These are phyloP conservation scores for Drosophila bocqueti DNA, from an alignment of 1,140 invertebrate species.

Conservation along the genomic window DNA sequence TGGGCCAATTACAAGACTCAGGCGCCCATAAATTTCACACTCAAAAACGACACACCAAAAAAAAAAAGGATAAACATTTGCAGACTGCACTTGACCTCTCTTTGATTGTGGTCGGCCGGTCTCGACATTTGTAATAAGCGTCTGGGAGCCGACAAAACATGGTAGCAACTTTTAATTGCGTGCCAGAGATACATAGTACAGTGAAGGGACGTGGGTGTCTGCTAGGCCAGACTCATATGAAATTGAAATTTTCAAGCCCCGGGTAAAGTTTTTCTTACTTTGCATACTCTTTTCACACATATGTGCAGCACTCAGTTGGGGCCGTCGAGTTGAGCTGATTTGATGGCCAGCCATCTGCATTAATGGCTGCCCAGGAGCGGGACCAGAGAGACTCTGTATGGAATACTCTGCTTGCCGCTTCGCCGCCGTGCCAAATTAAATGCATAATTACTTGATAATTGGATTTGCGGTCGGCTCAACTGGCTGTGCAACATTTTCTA, in stretches of 20 bases:
- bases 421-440: conserved; percentile 68
- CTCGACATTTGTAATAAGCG: conserved; percentile 75
- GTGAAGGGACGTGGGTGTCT: conserved; percentile 5
- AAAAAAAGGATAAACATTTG: conserved; percentile 16
- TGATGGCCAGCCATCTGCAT: conserved; percentile 50
- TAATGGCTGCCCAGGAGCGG: conserved; percentile 38
- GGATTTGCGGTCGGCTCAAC: conserved; percentile 79
- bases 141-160: conserved; percentile 62
- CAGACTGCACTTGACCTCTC: conserved; percentile 72
- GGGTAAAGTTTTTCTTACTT: conserved; percentile 59
- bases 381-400: not conserved
- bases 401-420: conserved; percentile 27
- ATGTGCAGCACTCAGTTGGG: conserved; percentile 19
- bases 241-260: conserved; percentile 61
- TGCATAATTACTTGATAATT: conserved; percentile 83
- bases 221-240: conserved; percentile 46
- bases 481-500: conserved; percentile 76
- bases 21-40: conserved; percentile 53
- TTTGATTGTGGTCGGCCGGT: conserved; percentile 64
- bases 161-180: conserved; percentile 76
- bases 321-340: conserved; percentile 52
- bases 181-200: conserved; percentile 36
- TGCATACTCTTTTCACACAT: conserved; percentile 11
- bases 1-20: conserved; percentile 56
- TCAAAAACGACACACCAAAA: not conserved